phyloP scores from a whole-genome alignment of 1,140 invertebrate species.

The Orius insidiosus region DNA sequence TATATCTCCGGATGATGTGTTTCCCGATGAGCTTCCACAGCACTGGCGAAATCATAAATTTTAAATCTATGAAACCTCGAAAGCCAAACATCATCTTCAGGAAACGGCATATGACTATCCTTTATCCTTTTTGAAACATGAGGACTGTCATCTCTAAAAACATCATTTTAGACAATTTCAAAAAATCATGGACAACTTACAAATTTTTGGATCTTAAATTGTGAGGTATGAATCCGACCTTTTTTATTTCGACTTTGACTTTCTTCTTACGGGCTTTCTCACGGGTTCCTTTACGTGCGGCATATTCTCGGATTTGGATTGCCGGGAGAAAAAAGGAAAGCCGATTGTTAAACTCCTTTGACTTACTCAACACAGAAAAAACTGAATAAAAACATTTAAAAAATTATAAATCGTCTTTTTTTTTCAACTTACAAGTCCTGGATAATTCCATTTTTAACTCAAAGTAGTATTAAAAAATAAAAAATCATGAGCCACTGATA shows the following conservation, averaged over 20 bases:
- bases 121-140: slow-evolving; percentile 22
- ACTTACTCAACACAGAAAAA: not conserved
- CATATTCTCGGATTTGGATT: slow-evolving; percentile 32
- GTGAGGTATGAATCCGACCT: slow-evolving; percentile 45
- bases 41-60: slow-evolving; percentile 47
- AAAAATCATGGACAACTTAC: too few species aligned
- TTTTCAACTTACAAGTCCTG: too few species aligned
- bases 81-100: slow-evolving; percentile 49
- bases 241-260: slow-evolving; percentile 47
- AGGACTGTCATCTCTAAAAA: slow-evolving; percentile 9
- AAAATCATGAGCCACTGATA: too few species aligned
- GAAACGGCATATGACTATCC: slow-evolving; percentile 36
- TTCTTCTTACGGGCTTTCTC: slow-evolving; percentile 50
- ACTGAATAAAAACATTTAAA: too few species aligned
- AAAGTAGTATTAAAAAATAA: too few species aligned
- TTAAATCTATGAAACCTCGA: slow-evolving; percentile 38
- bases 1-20: slow-evolving; percentile 58
- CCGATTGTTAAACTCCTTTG: not conserved
- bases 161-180: too few species aligned
- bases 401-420: too few species aligned
- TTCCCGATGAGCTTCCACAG: slow-evolving; percentile 52
- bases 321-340: not conserved
- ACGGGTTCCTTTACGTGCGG: slow-evolving; percentile 57
- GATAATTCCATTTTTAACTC: too few species aligned
- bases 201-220: slow-evolving; percentile 33